A percentile compares a stretch with the other conserved stretches of the same genome.
Evolutionary conservation across 2,113 vertebrate species (phyloP).

Genomic region (Furnarius figulus): DNA sequence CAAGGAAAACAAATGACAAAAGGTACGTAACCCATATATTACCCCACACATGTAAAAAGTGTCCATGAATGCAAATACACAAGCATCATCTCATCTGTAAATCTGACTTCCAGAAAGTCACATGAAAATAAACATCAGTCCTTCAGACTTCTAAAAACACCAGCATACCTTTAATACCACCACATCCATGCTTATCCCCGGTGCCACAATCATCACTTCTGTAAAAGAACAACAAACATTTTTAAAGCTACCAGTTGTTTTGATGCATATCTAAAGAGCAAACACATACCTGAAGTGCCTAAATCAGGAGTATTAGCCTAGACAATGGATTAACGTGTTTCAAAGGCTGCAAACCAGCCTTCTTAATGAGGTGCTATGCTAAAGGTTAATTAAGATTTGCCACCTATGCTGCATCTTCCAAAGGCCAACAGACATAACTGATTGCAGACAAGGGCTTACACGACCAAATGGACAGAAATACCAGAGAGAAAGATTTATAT

Average conservation of each 20-base stretch:
- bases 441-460: neutral
- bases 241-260: neutral
- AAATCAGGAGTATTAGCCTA: neutral
- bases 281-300: neutral
- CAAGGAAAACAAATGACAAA: neutral
- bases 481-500: neutral
- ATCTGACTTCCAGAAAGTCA: neutral
- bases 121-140: neutral
- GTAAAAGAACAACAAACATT: neutral
- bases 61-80: neutral
- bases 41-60: rapidly evolving
- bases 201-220: neutral
- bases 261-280: neutral
- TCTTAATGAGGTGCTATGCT: neutral
- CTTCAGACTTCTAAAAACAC: neutral
- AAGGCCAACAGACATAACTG: neutral
- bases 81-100: neutral
- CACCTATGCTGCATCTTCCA: neutral
- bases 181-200: constrained; percentile 38
- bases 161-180: constrained; percentile 39
- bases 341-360: neutral
- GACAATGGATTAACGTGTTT: neutral
- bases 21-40: rapidly evolving
- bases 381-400: neutral
- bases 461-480: neutral